Evolutionary conservation across 2,113 vertebrate species (phyloP).

Genomic region (Notarius lentiginosus): DNA sequence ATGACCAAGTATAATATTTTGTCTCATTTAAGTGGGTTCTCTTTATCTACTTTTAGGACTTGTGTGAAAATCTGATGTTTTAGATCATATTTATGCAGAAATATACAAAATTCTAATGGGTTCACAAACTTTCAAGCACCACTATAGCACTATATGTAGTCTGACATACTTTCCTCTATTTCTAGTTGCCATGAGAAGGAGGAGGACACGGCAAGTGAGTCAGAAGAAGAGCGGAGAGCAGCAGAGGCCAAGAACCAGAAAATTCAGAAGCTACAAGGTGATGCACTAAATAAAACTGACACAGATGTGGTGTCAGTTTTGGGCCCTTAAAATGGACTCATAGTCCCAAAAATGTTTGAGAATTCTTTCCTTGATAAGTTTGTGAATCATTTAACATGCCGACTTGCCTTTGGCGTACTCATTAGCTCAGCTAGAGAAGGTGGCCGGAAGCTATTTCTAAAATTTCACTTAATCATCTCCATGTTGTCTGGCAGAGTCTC

Average conservation of each 20-base stretch:
- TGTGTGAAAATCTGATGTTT: too few species aligned
- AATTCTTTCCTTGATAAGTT: background rate
- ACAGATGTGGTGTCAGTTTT: background rate
- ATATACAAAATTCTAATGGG: too few species aligned
- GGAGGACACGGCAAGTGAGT: slow-evolving; percentile 81
- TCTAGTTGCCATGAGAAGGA: slow-evolving; percentile 88
- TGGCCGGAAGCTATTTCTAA: background rate
- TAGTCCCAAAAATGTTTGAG: background rate
- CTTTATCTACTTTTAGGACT: too few species aligned
- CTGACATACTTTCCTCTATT: background rate
- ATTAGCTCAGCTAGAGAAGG: background rate
- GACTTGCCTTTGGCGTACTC: too few species aligned
- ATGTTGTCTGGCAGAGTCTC: slow-evolving; percentile 63
- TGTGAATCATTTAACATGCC: background rate
- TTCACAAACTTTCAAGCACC: too few species aligned
- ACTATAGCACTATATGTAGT: background rate
- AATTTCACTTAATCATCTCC: background rate
- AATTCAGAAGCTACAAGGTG: slow-evolving; percentile 89
- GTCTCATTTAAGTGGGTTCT: too few species aligned
- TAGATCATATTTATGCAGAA: too few species aligned
- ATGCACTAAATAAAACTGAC: background rate
- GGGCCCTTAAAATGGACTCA: background rate
- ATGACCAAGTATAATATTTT: too few species aligned
- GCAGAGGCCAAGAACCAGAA: slow-evolving; percentile 82
- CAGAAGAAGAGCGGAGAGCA: slow-evolving; percentile 85